Percentiles rank a stretch among this genome's conserved stretches.
Conservation (phyloP, 2,797 vertebrate species). For the Hydrophis major region DNA sequence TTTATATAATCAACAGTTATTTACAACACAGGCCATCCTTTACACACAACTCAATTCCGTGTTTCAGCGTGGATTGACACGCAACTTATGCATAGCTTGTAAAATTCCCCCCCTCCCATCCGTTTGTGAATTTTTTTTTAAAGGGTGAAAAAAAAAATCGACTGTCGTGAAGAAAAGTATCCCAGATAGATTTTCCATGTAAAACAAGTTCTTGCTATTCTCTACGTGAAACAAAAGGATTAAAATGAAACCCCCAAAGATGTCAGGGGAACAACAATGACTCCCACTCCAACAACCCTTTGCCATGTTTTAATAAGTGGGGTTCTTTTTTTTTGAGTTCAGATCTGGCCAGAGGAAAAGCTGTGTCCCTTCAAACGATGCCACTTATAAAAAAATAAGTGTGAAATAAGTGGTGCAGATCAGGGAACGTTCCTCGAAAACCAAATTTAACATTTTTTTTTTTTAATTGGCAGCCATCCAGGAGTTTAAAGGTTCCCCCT, state of each 20-base stretch:
- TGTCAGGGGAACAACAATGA: not conserved
- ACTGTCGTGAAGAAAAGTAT: not conserved
- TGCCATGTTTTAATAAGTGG: not conserved
- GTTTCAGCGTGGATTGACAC: not conserved
- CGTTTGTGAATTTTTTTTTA: not conserved
- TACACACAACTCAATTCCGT: not conserved
- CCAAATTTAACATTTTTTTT: not conserved
- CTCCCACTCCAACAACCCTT: too few relatives aligned
- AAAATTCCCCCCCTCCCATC: not conserved
- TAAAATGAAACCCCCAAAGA: not conserved
- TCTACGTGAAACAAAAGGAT: not conserved
- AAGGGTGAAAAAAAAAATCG: not conserved
- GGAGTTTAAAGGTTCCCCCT: not conserved
- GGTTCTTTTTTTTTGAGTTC: too few relatives aligned
- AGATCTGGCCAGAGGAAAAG: not conserved
- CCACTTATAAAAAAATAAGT: not conserved
- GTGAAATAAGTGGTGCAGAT: not conserved
- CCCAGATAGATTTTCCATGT: not conserved
- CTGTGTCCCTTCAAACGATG: not conserved
- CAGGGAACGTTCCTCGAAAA: not conserved
- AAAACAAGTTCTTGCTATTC: not conserved
- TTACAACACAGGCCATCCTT: not conserved
- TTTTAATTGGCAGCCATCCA: not conserved
- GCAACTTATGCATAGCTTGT: not conserved
- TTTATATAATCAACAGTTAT: not conserved